Base-by-base conservation (phyloP, 1,140 invertebrate genomes). In the Oncopodura yosiiana region DNA sequence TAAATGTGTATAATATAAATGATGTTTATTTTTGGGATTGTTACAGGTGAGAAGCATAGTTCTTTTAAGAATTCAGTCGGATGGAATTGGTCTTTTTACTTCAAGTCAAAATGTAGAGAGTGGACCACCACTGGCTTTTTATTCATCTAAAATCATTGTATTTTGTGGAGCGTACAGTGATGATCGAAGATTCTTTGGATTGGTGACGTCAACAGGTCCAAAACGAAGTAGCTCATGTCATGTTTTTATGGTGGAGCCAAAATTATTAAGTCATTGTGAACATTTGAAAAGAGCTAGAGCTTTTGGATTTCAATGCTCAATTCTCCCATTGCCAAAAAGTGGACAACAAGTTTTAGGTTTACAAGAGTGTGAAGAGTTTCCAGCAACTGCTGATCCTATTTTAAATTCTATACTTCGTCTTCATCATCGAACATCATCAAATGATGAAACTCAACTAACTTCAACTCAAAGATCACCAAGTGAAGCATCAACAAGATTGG, bases 161-260 rank as follows among this genome's bases (percentile, higher is more conserved):
- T 94, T 87, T 66, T 90, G 90, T 60, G 91, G 88, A 56, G 84
- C 87, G 2, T 86, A 86, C 49, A 86, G 86, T 12, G 87, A 87
- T 65, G 89, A 94, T 64, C 83, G 87, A 63, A 77, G 87, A 38
- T 94, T 90, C 70, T 95, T 95, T 69, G 91, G 91, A 4, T 77
- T 95, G 41, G 83, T 95, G 0, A 95, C 91, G 1, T 83, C 83
- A 61, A 83, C 84, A 6, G 64, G 62, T n/a, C 46, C 54, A 16
- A n/a, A n/a, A n/a, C n/a, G n/a, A n/a, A 48, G 37, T 30, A 3
- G 3, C 3, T 93, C 90, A 34, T 95, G 92, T 68, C 92, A 97
- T 70, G 88, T 95, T 0, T 97, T 97, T 69, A 89, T 87, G 57
- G 84, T 94, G 14, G 88, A 95, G 66, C 81, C 86, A 0, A 83